Percentiles rank a stretch among this genome's conserved stretches.
Conservation (phyloP, 2,888 invertebrate genomes). For the Pterobdella sp. region DNA sequence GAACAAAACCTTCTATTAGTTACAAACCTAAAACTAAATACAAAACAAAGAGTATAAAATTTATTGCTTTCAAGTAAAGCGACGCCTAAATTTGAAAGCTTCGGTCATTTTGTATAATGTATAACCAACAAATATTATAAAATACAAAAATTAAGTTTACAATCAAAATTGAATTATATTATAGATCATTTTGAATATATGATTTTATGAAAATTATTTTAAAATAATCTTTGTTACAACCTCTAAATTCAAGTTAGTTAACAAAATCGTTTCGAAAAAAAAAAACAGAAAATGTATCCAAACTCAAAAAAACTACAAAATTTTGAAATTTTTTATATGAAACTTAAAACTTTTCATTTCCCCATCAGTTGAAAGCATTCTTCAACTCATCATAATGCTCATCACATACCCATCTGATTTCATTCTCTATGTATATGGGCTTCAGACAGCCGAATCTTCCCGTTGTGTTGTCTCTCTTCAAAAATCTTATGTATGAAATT, state of each 20-base stretch:
- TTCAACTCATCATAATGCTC: constrained; percentile 38
- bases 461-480: constrained; percentile 37
- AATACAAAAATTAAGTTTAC: too few species aligned
- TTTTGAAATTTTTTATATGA: background rate
- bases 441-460: constrained; percentile 38
- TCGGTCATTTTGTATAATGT: too few species aligned
- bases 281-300: background rate
- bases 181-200: background rate
- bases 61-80: too few species aligned
- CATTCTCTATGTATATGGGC: constrained; percentile 38
- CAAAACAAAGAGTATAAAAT: too few species aligned
- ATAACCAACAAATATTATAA: too few species aligned
- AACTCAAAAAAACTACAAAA: background rate
- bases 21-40: too few species aligned
- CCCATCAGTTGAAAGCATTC: constrained; percentile 25
- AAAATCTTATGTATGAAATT: constrained; percentile 25
- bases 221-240: background rate
- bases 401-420: constrained; percentile 39
- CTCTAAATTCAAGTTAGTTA: background rate
- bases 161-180: too few species aligned
- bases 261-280: background rate
- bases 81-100: too few species aligned
- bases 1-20: too few species aligned
- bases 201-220: background rate
- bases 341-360: background rate